Evolutionary conservation across 2,888 invertebrate species (phyloP).

Genomic region (Poecilobothrus nobilitatus): DNA sequence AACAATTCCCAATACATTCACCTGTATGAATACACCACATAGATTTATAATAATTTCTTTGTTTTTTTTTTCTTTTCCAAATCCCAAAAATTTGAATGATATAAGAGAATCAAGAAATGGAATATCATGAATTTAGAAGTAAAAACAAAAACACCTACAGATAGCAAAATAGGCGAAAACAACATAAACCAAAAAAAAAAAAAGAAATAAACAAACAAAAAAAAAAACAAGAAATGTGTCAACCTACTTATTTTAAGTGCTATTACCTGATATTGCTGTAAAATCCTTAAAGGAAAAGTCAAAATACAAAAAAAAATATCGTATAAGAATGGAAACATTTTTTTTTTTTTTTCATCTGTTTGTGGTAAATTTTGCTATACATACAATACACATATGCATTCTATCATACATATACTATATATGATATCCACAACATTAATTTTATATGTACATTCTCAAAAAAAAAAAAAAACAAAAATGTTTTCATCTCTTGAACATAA

Average conservation of each 20-base stretch:
- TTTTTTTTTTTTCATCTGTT: neutral
- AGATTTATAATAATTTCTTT: neutral
- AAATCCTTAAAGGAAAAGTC: neutral
- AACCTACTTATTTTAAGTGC: slow-evolving; percentile 6
- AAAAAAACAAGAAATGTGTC: neutral
- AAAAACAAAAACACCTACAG: neutral
- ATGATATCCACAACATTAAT: too few species aligned
- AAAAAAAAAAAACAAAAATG: neutral
- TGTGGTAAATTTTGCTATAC: neutral
- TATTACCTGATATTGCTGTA: slow-evolving; percentile 3
- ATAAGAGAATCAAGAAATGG: neutral
- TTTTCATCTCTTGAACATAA: neutral
- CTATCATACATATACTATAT: too few species aligned
- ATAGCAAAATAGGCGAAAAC: neutral
- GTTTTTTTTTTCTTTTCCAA: neutral
- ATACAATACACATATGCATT: too few species aligned
- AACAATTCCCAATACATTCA: too few species aligned
- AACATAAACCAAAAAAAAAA: neutral
- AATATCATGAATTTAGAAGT: neutral
- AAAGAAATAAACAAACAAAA: neutral
- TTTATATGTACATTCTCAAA: too few species aligned
- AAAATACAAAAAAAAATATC: neutral
- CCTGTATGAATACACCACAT: too few species aligned
- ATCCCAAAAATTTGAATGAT: neutral
- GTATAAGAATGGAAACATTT: neutral